Evolutionary conservation across 2,888 invertebrate species (phyloP).

Genomic region (Meiosimyza platycephala): DNA sequence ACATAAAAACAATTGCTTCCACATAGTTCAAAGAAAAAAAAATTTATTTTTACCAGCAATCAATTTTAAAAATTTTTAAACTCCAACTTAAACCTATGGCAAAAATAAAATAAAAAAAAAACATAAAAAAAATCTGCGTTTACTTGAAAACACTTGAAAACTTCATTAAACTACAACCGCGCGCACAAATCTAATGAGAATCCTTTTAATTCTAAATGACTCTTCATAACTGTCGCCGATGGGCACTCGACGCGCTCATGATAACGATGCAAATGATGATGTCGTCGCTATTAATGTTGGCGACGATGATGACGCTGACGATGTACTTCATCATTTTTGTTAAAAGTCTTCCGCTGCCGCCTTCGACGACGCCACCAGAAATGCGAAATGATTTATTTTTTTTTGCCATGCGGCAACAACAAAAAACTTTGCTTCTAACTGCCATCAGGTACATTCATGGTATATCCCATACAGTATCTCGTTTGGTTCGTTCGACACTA

Average conservation of each 20-base stretch:
- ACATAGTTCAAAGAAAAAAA: too few species aligned
- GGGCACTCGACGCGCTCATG: not conserved
- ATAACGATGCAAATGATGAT: not conserved
- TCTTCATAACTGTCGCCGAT: constrained; percentile 25
- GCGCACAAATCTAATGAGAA: constrained; percentile 28
- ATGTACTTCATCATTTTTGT: constrained; percentile 20
- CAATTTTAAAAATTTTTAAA: too few species aligned
- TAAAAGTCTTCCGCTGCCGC: constrained; percentile 16
- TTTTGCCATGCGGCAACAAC: not conserved
- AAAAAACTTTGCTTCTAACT: not conserved
- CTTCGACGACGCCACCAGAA: not conserved
- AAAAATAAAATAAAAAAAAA: too few species aligned
- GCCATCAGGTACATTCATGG: not conserved
- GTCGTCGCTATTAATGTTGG: not conserved
- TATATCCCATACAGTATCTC: not conserved
- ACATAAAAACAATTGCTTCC: too few species aligned
- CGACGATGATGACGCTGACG: not conserved
- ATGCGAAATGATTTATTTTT: constrained; percentile 29
- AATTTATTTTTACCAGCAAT: too few species aligned
- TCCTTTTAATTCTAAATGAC: constrained; percentile 33
- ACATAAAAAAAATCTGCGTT: too few species aligned
- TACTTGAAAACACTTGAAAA: constrained; percentile 15
- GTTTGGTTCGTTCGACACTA: not conserved
- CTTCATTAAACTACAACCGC: constrained; percentile 10
- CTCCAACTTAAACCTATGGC: too few species aligned